Percentiles rank a stretch among this genome's conserved stretches.
phyloP scores from a whole-genome alignment of 2,797 vertebrate species.

The Enteromius thamalakanensis region DNA sequence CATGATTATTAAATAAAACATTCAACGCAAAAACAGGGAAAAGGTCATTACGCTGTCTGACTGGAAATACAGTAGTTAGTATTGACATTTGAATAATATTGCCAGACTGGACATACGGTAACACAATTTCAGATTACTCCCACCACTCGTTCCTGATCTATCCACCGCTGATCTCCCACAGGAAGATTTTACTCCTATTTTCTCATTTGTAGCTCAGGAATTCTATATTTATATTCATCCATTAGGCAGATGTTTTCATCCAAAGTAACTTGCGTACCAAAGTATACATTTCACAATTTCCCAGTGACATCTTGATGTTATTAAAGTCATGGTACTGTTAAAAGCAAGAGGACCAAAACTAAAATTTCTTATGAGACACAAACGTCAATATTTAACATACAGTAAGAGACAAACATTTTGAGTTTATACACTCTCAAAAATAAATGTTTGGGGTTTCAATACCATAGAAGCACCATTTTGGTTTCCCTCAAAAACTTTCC shows the following conservation, averaged over 20 bases:
- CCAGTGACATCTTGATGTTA: background rate
- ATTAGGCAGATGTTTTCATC: background rate
- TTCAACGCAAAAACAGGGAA: slow-evolving; percentile 61
- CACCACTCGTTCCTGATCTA: slow-evolving; percentile 64
- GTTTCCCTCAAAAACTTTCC: background rate
- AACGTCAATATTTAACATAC: background rate
- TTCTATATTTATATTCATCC: slow-evolving; percentile 6
- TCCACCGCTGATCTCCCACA: slow-evolving; percentile 64
- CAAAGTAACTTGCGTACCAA: background rate
- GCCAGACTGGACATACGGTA: slow-evolving; percentile 25
- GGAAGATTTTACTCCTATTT: background rate
- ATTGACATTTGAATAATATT: slow-evolving; percentile 65
- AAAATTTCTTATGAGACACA: background rate
- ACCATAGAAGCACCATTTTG: background rate
- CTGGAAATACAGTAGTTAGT: slow-evolving; percentile 52
- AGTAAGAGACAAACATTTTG: background rate
- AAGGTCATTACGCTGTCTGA: slow-evolving; percentile 62
- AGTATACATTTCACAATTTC: background rate
- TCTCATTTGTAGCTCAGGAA: background rate
- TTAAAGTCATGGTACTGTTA: background rate
- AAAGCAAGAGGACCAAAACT: background rate
- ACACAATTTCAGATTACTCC: slow-evolving; percentile 36
- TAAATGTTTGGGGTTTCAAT: background rate
- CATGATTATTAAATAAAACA: slow-evolving; percentile 61
- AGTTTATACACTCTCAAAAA: background rate